Conservation (phyloP, 2,113 vertebrate species). For the Ctenodactylus gundi region DNA sequence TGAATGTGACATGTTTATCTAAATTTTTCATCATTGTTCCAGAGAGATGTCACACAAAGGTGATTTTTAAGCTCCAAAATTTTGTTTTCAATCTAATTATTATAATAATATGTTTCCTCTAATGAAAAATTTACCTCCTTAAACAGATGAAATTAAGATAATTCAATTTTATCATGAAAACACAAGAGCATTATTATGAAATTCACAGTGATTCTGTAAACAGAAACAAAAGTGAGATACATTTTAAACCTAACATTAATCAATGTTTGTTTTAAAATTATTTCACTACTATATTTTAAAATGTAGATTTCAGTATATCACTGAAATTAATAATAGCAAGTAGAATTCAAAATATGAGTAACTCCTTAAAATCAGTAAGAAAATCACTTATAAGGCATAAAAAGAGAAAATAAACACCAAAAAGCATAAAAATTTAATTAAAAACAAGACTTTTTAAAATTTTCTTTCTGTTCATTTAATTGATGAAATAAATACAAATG, state of each 20-base stretch:
- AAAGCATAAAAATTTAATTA: not conserved
- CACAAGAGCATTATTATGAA: constrained; percentile 6
- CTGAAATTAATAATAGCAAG: not conserved
- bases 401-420: not conserved
- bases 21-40: not conserved
- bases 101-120: not conserved
- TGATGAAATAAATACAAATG: constrained; percentile 3
- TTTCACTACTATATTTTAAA: constrained; percentile 20
- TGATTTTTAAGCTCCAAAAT: not conserved
- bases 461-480: not conserved
- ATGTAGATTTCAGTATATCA: not conserved
- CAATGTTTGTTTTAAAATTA: not conserved
- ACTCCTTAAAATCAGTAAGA: not conserved
- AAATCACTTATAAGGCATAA: not conserved
- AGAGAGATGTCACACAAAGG: not conserved
- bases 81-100: constrained; percentile 50
- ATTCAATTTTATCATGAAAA: constrained; percentile 4
- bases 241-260: not conserved
- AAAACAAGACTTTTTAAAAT: not conserved
- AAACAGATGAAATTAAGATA: constrained; percentile 34
- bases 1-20: not conserved
- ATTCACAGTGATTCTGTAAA: not conserved
- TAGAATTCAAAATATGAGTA: constrained; percentile 33
- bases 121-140: constrained; percentile 27
- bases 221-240: not conserved